Conservation (phyloP, 2,113 vertebrate species). For the Puntigrus tetrazona region DNA sequence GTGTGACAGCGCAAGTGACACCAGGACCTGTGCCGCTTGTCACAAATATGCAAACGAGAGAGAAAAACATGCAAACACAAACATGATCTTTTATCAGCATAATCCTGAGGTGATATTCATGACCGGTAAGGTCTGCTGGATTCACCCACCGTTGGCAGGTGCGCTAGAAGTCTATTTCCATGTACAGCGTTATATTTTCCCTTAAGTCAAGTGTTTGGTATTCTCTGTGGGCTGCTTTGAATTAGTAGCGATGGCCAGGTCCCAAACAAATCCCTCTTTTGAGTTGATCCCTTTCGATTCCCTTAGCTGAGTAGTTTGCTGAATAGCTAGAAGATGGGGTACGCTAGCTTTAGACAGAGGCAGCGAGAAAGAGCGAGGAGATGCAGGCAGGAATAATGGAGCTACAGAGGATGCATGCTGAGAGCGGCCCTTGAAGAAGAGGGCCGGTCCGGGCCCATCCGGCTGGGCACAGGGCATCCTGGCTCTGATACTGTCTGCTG, state of each 20-base stretch:
- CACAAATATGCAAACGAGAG: background rate
- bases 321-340: background rate
- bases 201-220: background rate
- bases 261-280: background rate
- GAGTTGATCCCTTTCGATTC: background rate
- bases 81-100: background rate
- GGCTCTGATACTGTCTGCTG: background rate
- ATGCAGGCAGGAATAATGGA: background rate
- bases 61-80: background rate
- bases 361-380: background rate
- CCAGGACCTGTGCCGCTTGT: background rate
- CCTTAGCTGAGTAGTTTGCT: background rate
- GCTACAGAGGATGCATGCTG: background rate
- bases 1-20: background rate
- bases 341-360: background rate
- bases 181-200: background rate
- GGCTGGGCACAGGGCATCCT: background rate
- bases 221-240: background rate
- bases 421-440: slow-evolving; percentile 19
- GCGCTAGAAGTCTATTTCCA: background rate
- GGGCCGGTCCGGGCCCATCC: background rate
- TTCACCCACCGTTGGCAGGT: background rate
- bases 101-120: background rate
- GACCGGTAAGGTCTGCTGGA: background rate
- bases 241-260: background rate